Evolutionary conservation across 2,113 vertebrate species (phyloP).

Genomic region (Austrofundulus limnaeus): DNA sequence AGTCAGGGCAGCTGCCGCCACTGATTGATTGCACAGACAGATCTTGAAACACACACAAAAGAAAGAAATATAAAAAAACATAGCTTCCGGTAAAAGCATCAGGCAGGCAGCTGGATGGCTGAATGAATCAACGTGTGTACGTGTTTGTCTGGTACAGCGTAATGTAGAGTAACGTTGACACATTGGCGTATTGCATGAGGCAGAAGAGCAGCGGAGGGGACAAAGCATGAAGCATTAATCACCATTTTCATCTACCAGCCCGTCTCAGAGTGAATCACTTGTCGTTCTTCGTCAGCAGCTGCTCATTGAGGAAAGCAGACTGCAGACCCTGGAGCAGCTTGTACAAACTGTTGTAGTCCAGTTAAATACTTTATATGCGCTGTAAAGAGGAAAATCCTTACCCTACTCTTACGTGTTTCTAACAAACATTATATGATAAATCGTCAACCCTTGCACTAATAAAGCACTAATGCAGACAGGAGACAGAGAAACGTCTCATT

Average conservation of each 20-base stretch:
- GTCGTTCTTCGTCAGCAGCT: slow-evolving; percentile 65
- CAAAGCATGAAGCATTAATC: slow-evolving; percentile 54
- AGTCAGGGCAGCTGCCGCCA: neutral
- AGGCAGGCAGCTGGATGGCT: slow-evolving; percentile 28
- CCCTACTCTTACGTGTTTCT: neutral
- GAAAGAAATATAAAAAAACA: neutral
- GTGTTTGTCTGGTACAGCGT: slow-evolving; percentile 26
- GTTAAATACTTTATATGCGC: neutral
- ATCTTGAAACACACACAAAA: neutral
- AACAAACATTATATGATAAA: neutral
- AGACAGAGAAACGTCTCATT: neutral
- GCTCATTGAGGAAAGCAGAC: slow-evolving; percentile 35
- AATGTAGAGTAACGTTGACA: slow-evolving; percentile 35
- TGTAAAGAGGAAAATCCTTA: neutral
- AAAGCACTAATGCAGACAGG: neutral
- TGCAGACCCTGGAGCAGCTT: slow-evolving; percentile 5
- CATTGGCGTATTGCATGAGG: slow-evolving; percentile 46
- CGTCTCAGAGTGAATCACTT: slow-evolving; percentile 66
- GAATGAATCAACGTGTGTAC: slow-evolving; percentile 28
- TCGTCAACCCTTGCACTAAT: slow-evolving; percentile 3
- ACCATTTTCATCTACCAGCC: slow-evolving; percentile 57
- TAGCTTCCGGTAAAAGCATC: slow-evolving; percentile 9
- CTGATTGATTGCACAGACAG: neutral
- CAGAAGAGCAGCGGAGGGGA: slow-evolving; percentile 42
- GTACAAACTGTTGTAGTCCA: slow-evolving; percentile 1